phyloP scores from a whole-genome alignment of 1,140 invertebrate species.

The Drosophila oshimai region DNA sequence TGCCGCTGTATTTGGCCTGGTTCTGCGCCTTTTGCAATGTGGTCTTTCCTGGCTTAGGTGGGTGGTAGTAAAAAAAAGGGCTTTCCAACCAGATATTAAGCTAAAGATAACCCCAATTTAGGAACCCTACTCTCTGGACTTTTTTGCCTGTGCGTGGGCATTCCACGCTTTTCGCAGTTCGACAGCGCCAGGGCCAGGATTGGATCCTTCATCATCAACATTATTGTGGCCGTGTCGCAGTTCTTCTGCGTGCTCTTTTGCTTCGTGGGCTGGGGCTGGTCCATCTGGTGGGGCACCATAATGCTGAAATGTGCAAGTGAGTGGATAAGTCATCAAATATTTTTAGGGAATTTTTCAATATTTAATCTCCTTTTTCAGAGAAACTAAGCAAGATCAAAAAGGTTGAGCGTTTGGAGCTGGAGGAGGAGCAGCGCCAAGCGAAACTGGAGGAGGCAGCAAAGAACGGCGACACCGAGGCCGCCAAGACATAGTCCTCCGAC shows the following conservation, averaged over 20 bases:
- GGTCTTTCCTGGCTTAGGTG: slow-evolving; percentile 92
- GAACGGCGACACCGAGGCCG: slow-evolving; percentile 39
- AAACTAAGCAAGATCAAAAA: slow-evolving; percentile 81
- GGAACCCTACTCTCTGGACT: slow-evolving; percentile 94
- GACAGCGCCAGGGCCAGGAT: slow-evolving; percentile 88
- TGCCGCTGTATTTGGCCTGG: slow-evolving; percentile 92
- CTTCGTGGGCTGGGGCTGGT: slow-evolving; percentile 98
- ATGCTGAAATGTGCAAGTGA: slow-evolving; percentile 91
- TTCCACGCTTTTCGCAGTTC: slow-evolving; percentile 91
- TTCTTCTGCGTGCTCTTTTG: slow-evolving; percentile 97
- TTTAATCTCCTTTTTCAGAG: slow-evolving; percentile 12
- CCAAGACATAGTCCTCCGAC: slow-evolving; percentile 58
- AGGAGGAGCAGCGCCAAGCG: slow-evolving; percentile 78
- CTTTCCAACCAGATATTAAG: neutral
- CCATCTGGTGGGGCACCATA: slow-evolving; percentile 97
- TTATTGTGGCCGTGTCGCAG: slow-evolving; percentile 92
- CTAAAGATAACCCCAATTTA: slow-evolving; percentile 76
- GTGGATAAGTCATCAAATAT: slow-evolving; percentile 29
- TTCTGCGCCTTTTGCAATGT: slow-evolving; percentile 94
- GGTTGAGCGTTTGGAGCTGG: slow-evolving; percentile 76
- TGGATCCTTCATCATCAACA: slow-evolving; percentile 90
- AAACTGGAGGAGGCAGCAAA: slow-evolving; percentile 56
- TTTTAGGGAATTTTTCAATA: accelerated
- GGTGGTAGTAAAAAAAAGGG: slow-evolving; percentile 42
- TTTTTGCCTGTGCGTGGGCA: slow-evolving; percentile 93